Evolutionary conservation across 2,888 invertebrate species (phyloP).

Genomic region (Calephelis perditalis): DNA sequence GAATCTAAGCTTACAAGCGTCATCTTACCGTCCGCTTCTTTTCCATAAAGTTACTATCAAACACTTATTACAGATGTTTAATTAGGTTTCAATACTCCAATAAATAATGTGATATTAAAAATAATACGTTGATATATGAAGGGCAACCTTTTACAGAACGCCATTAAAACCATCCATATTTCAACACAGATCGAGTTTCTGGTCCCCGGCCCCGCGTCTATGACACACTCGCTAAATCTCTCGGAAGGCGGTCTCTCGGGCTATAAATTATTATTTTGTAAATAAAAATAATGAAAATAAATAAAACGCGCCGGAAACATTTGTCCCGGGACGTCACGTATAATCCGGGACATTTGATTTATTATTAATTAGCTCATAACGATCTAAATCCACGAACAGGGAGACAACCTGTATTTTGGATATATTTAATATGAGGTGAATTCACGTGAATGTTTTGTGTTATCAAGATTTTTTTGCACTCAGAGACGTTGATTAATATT

Average conservation of each 20-base stretch:
- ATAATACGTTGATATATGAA: conserved; percentile 8
- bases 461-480: no score
- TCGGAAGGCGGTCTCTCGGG: conserved; percentile 67
- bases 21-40: no score
- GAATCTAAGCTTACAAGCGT: no score
- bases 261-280: conserved; percentile 73
- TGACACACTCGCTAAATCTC: conserved; percentile 74
- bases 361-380: conserved; percentile 64
- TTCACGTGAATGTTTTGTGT: no score
- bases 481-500: no score
- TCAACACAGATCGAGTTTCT: conserved; percentile 59
- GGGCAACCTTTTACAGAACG: conserved; percentile 13
- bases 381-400: conserved; percentile 14
- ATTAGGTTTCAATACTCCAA: background rate
- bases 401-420: conserved; percentile 15
- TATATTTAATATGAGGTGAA: no score
- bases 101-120: conserved; percentile 12
- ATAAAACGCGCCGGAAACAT: conserved; percentile 72
- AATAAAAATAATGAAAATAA: conserved; percentile 75
- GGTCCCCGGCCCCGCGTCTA: conserved; percentile 54
- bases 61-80: no score
- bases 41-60: no score
- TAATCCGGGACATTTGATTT: conserved; percentile 71
- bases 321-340: conserved; percentile 66
- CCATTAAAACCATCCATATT: conserved; percentile 68